Base-by-base conservation (phyloP, 92 coral and sea anemone species). In the Epizoanthus stellaris region DNA sequence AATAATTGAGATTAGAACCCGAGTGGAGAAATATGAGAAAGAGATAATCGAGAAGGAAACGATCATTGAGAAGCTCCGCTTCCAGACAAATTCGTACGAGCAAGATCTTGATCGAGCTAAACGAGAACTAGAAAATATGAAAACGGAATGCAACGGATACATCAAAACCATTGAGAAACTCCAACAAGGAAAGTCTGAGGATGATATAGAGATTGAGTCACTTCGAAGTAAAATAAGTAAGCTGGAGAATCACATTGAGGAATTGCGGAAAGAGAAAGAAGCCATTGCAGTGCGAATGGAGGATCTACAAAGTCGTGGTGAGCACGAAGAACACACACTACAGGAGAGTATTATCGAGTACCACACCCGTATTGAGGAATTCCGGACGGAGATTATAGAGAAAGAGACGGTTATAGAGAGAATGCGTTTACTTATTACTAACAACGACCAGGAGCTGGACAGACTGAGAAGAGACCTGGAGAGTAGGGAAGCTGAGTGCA, bases 311-410 rank as follows among this genome's bases (percentile, higher is more conserved):
- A 92, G 86, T 59, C 95, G 82, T 64, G 93, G 92, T 62, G 97
- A 91, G 21, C 90, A 85, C 25, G 96, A 97, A 65, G 88, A 92
- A 13, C 91, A 91, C 65, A 91, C 90, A 36, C 80, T 97, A 54
- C 91, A 95, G 80, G 98, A 92, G 39, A 93, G 90, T 77, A 88
- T 94, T 30, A 92, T 86, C 59, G 95, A 94, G 76, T 85, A 92
- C 76, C 95, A 93, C 73, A 92, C 95, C n/a, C 91, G 95, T 21
- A 84, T 94, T 73, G 95, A 94, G 59, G 98, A 94, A 57, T 94
- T 88, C 91, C 90, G 67, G 53, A 89, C 93, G 4, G 98, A 94
- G 68, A 77, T 94, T 8, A 94, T 94, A 23, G 98, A 94, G 75
- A 94, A 94, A 54, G 98, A 94, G 84, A 94, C 98, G 1, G 85